These are phyloP conservation scores for Drosophila subquinaria DNA, from an alignment of 2,888 invertebrate genomes.

Conservation along the genomic window DNA sequence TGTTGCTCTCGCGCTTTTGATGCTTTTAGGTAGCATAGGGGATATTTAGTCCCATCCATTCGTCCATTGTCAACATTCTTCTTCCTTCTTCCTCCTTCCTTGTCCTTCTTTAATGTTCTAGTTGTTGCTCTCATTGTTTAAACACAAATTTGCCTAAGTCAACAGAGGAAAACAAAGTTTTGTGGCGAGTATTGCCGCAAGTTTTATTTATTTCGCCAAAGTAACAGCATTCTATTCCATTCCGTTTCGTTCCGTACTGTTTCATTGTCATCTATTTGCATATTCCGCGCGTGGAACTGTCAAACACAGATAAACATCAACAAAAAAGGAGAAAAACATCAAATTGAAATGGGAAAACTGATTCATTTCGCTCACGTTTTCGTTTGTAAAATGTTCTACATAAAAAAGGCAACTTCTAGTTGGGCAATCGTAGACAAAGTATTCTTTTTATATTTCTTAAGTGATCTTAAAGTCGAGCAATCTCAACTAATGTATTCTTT, in stretches of 20 bases:
- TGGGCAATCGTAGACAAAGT: background rate
- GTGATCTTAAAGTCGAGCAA: too few relatives aligned
- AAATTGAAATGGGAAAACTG: slow-evolving; percentile 28
- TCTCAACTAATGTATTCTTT: too few relatives aligned
- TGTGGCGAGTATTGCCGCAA: slow-evolving; percentile 52
- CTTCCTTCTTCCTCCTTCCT: slow-evolving; percentile 1
- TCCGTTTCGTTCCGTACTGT: slow-evolving; percentile 22
- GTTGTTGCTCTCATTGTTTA: slow-evolving; percentile 51
- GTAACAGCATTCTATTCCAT: slow-evolving; percentile 35
- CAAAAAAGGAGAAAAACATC: background rate
- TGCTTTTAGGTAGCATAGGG: slow-evolving; percentile 15
- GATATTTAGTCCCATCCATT: slow-evolving; percentile 40
- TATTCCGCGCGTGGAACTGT: slow-evolving; percentile 41
- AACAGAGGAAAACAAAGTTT: slow-evolving; percentile 63
- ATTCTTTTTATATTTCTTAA: too few relatives aligned
- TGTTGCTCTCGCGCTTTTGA: background rate
- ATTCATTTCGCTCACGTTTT: slow-evolving; percentile 58
- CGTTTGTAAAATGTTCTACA: background rate
- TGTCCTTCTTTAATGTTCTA: slow-evolving; percentile 1
- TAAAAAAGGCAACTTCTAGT: background rate
- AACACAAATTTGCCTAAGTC: slow-evolving; percentile 78
- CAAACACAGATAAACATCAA: slow-evolving; percentile 34
- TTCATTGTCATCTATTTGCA: slow-evolving; percentile 44
- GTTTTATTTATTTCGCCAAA: slow-evolving; percentile 65
- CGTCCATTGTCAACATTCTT: slow-evolving; percentile 43